Conservation (phyloP, 2,888 invertebrate genomes). For the Bombyx huttoni region DNA sequence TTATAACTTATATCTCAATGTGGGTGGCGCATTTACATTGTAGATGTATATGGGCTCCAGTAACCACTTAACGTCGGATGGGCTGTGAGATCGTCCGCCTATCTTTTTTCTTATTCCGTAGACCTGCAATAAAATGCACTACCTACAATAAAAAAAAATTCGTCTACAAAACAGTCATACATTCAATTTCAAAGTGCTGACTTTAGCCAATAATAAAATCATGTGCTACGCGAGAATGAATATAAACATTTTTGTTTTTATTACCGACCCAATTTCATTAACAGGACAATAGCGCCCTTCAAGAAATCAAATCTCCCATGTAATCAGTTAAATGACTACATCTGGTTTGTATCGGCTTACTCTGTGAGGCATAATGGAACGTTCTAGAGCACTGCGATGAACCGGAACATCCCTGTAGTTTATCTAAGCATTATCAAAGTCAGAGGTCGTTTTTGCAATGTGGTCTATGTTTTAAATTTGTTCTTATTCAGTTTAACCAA, state of each 20-base stretch:
- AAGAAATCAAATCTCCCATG: neutral
- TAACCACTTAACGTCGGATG: too few species aligned
- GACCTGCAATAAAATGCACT: too few species aligned
- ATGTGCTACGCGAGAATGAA: too few species aligned
- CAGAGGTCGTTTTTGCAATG: neutral
- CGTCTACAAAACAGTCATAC: too few species aligned
- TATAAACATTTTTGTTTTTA: neutral
- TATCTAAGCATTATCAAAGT: conserved; percentile 4
- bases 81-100: too few species aligned
- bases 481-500: neutral
- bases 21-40: too few species aligned
- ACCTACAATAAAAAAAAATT: too few species aligned
- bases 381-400: conserved; percentile 1
- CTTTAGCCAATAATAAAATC: too few species aligned
- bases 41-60: too few species aligned
- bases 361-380: neutral
- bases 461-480: neutral
- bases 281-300: neutral
- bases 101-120: too few species aligned
- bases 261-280: neutral
- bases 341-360: conserved; percentile 1
- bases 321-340: neutral
- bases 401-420: neutral
- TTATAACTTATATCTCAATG: too few species aligned
- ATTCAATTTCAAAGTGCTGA: too few species aligned